phyloP scores from a whole-genome alignment of 2,888 invertebrate species.

The Lepidochitona cinerea region DNA sequence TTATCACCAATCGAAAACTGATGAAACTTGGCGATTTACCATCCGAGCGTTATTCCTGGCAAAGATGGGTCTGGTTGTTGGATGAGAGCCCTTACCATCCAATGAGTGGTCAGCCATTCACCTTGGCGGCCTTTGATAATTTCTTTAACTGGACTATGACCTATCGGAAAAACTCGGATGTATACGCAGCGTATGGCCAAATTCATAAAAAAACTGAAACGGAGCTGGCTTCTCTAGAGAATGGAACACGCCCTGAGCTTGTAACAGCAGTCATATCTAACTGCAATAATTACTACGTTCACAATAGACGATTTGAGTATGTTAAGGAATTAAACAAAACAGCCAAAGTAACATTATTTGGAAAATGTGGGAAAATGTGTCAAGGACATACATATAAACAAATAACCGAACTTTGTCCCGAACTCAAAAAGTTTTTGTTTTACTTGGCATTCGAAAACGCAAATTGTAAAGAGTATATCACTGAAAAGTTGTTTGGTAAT shows the following conservation, averaged over 20 bases:
- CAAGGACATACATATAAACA: background rate
- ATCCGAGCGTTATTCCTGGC: background rate
- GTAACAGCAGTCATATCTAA: background rate
- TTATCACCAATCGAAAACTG: background rate
- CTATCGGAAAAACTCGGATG: background rate
- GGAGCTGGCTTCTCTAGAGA: too few species aligned
- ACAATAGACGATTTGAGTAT: background rate
- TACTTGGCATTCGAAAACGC: background rate
- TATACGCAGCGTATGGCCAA: background rate
- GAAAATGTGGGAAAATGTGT: background rate
- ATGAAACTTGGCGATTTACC: background rate
- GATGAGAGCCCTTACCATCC: background rate
- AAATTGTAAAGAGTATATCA: background rate
- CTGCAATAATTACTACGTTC: background rate
- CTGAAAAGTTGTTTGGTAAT: background rate
- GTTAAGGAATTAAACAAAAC: background rate
- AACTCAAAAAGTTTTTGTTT: background rate
- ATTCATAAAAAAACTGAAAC: background rate
- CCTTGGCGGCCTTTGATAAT: background rate
- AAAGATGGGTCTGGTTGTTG: background rate
- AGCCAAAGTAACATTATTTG: background rate
- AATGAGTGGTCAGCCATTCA: background rate
- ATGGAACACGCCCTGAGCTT: too few species aligned
- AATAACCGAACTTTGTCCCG: background rate
- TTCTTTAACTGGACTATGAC: constrained; percentile 10